A percentile compares a stretch with the other conserved stretches of the same genome.
Conservation (phyloP, 2,113 vertebrate genomes). For the Seriola rivoliana region DNA sequence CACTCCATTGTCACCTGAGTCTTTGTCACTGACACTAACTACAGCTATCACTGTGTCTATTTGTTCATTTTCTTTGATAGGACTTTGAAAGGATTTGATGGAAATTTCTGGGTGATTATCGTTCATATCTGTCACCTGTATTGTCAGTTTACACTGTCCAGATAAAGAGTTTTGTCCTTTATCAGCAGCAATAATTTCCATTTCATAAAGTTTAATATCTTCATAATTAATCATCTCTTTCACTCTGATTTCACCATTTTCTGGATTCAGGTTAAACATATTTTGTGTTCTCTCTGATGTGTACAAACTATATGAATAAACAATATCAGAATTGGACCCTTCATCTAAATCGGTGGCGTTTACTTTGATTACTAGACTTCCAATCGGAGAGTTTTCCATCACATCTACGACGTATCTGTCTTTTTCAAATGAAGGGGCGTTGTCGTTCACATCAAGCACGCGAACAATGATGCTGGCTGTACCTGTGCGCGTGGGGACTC, state of each 20-base stretch:
- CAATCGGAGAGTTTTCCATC: constrained; percentile 78
- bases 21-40: constrained; percentile 81
- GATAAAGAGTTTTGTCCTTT: constrained; percentile 73
- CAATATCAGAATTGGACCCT: constrained; percentile 73
- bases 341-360: constrained; percentile 80
- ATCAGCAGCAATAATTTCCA: constrained; percentile 79
- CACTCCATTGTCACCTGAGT: constrained; percentile 78
- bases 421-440: constrained; percentile 77
- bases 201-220: constrained; percentile 76
- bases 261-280: constrained; percentile 82
- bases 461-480: constrained; percentile 77
- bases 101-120: constrained; percentile 85
- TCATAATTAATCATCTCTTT: constrained; percentile 85
- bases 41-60: constrained; percentile 80
- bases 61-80: constrained; percentile 71
- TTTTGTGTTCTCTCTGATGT: constrained; percentile 75
- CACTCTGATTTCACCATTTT: constrained; percentile 83
- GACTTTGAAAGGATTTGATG: constrained; percentile 83
- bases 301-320: constrained; percentile 83
- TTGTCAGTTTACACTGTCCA: constrained; percentile 76
- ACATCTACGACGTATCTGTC: constrained; percentile 65
- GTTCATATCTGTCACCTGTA: constrained; percentile 83
- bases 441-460: constrained; percentile 82
- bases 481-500: constrained; percentile 76
- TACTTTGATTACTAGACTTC: constrained; percentile 69